These are phyloP conservation scores for Volucella bombylans DNA, from an alignment of 2,888 invertebrate species.

Conservation along the genomic window DNA sequence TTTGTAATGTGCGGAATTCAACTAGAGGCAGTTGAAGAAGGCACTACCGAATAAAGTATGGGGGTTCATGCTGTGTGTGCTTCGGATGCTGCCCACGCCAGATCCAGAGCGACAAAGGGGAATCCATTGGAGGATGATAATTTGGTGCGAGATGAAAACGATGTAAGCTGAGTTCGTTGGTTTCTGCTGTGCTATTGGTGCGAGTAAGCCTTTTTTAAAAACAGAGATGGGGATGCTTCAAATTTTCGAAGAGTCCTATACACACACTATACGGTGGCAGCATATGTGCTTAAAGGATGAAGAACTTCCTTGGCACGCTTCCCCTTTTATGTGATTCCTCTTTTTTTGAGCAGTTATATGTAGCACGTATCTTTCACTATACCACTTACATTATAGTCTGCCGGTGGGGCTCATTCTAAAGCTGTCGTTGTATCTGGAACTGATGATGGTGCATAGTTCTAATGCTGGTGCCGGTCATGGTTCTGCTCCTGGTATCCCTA, in stretches of 20 bases:
- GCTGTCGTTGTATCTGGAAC: slow-evolving; percentile 25
- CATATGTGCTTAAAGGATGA: slow-evolving; percentile 53
- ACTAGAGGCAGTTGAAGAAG: not conserved
- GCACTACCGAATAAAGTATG: too few relatives aligned
- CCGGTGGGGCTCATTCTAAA: slow-evolving; percentile 14
- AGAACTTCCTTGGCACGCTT: slow-evolving; percentile 65
- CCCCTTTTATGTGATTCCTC: slow-evolving; percentile 4
- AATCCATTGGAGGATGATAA: slow-evolving; percentile 43
- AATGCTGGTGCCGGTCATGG: slow-evolving; percentile 21
- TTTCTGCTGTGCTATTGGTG: slow-evolving; percentile 11
- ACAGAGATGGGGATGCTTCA: slow-evolving; percentile 24
- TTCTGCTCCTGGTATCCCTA: slow-evolving; percentile 4
- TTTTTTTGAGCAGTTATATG: not conserved
- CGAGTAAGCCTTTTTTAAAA: slow-evolving; percentile 25
- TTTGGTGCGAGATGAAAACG: slow-evolving; percentile 67
- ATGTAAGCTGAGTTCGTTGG: slow-evolving; percentile 63
- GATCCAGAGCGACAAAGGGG: not conserved
- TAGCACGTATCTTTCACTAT: slow-evolving; percentile 50
- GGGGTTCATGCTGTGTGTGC: slow-evolving; percentile 1
- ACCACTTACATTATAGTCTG: slow-evolving; percentile 30
- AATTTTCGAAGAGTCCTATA: not conserved
- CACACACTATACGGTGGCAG: not conserved
- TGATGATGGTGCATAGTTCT: slow-evolving; percentile 31
- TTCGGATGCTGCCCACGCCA: slow-evolving; percentile 10
- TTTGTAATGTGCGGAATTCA: slow-evolving; percentile 70